phyloP scores from a whole-genome alignment of 2,888 invertebrate species.

The Rhagium mordax region DNA sequence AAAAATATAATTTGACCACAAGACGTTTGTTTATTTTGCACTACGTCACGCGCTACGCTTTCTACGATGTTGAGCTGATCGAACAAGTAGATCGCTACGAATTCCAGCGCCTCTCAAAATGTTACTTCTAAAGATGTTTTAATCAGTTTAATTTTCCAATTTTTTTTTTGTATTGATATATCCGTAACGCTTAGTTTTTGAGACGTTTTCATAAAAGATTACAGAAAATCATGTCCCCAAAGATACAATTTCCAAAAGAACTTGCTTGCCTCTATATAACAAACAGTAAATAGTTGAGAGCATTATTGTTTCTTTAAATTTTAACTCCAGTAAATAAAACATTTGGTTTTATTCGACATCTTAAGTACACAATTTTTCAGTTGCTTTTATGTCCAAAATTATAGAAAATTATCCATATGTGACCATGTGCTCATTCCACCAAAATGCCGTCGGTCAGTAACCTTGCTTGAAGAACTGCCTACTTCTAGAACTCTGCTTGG shows the following conservation, averaged over 20 bases:
- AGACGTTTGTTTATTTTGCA: neutral
- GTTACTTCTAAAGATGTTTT: too few relatives aligned
- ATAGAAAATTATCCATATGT: slow-evolving; percentile 40
- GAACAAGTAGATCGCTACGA: neutral
- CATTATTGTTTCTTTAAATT: too few relatives aligned
- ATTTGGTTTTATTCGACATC: neutral
- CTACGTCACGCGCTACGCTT: neutral
- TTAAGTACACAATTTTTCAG: slow-evolving; percentile 25
- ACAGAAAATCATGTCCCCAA: neutral
- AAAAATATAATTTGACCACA: neutral
- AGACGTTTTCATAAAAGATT: neutral
- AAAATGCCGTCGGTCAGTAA: slow-evolving; percentile 36
- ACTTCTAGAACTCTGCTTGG: slow-evolving; percentile 16
- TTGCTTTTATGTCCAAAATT: slow-evolving; percentile 17
- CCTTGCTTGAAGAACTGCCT: neutral
- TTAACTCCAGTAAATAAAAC: too few relatives aligned
- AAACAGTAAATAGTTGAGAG: too few relatives aligned
- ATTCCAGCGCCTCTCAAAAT: neutral
- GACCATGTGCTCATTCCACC: slow-evolving; percentile 30
- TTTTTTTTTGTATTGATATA: neutral
- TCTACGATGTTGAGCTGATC: neutral
- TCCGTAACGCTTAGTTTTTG: neutral
- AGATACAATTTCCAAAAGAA: neutral
- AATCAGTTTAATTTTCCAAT: too few relatives aligned
- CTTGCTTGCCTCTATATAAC: too few relatives aligned